These are phyloP conservation scores for Phalanger gymnotis DNA, from an alignment of 2,797 vertebrate species.

Conservation along the genomic window DNA sequence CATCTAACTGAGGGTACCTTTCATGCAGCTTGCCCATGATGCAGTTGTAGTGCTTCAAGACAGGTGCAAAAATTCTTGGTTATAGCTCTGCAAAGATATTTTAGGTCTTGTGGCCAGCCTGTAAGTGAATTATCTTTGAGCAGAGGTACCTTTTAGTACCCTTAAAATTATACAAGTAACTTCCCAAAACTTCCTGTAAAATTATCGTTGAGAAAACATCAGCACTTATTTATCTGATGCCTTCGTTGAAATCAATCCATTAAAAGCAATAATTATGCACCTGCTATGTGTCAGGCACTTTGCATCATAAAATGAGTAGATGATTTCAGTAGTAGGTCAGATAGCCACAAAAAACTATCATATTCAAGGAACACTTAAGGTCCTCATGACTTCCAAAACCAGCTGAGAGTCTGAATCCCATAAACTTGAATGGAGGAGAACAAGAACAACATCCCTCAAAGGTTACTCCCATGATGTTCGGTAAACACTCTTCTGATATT, in stretches of 20 bases:
- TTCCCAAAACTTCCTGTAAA: neutral
- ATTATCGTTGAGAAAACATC: neutral
- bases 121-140: neutral
- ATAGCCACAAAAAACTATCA: neutral
- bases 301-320: neutral
- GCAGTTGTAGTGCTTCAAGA: neutral
- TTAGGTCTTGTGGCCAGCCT: neutral
- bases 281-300: neutral
- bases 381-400: neutral
- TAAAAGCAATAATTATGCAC: neutral
- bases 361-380: neutral
- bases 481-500: neutral
- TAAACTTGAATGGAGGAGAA: neutral
- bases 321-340: neutral
- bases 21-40: neutral
- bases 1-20: neutral
- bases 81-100: neutral
- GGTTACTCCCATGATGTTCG: neutral
- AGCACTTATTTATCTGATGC: neutral
- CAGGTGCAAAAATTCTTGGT: neutral
- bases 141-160: neutral
- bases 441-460: neutral
- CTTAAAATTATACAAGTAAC: neutral
- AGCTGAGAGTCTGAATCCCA: neutral
- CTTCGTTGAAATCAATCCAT: neutral